Evolutionary conservation across 1,140 invertebrate genomes (phyloP), one percentile per base, ranked within the genome.

Genomic region (Meteorus sp.): DNA sequence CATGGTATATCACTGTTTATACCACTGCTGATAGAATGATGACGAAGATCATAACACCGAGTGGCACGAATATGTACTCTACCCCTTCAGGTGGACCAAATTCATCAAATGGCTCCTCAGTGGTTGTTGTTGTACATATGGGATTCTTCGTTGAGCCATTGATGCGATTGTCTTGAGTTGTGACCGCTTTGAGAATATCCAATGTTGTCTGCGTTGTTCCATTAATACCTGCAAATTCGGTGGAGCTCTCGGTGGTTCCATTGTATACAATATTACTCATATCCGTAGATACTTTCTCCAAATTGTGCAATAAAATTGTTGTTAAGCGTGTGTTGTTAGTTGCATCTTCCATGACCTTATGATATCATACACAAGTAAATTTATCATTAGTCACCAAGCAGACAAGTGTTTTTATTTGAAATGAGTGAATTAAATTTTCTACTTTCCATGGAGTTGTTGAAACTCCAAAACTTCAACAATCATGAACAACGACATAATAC

Each of bases 41-140:
- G 48, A 80, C 78, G 62, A 77, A 78, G 61, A 79, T 74, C 69
- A 80, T 75, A 29, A 80, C 77, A 59, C 76, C 75, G 17, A 80
- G 66, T 15, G 78, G 78, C 62, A 80, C 78, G 68, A 80, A 78
- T 70, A 80, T 80, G 63, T 79, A 80, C 61, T 80, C 76, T 17
- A 80, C 70, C 52, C 77, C 77, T 47, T 80, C 77, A 0, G 77
- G 77, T 47, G 77, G 77, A 11, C 75, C 77, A 51, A 79, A 79
- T 47, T 79, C 76, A 55, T 78, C 76, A 25, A 71, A 77, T 2
- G 72, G 66, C 19, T 78, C 69, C 53, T 65, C 60, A 1, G 76
- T 78, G 4, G 72, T 72, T 6, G 73, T 69, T 13, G 70, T 47
- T 13, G 55, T 54, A 37, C 59, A 60, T 4, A 15, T 20, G 7